Conservation (phyloP, 2,113 vertebrate genomes). For the Megaceryle maxima region DNA sequence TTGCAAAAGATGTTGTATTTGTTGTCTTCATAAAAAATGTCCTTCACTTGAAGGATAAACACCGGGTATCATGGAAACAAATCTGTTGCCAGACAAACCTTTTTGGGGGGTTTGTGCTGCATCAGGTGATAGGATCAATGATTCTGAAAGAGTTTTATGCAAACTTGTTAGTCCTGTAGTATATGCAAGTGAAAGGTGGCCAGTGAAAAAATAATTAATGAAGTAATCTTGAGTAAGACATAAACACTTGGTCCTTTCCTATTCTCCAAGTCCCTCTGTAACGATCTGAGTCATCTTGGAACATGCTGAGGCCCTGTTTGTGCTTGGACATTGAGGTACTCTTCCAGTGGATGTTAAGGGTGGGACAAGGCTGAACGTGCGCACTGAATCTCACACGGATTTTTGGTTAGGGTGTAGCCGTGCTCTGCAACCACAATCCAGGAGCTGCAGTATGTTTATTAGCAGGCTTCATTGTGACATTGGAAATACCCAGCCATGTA, state of each 20-base stretch:
- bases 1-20: background rate
- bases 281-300: background rate
- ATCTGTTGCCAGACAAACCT: background rate
- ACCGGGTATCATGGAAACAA: background rate
- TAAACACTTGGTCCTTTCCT: background rate
- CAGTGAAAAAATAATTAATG: background rate
- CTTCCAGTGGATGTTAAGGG: fast-evolving
- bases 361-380: background rate
- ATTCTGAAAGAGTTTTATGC: background rate
- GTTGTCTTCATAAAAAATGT: background rate
- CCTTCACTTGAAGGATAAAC: background rate
- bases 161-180: background rate
- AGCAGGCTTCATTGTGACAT: background rate
- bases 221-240: background rate
- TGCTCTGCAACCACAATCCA: background rate
- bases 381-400: background rate
- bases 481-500: background rate
- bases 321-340: background rate
- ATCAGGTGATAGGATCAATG: background rate
- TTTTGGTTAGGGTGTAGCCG: background rate
- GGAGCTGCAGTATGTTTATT: background rate
- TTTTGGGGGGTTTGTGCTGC: background rate
- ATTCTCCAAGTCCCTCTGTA: background rate
- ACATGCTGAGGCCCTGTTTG: background rate
- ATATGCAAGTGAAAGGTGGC: background rate